Conservation (phyloP, 2,113 vertebrate genomes). For the Bos indicus region DNA sequence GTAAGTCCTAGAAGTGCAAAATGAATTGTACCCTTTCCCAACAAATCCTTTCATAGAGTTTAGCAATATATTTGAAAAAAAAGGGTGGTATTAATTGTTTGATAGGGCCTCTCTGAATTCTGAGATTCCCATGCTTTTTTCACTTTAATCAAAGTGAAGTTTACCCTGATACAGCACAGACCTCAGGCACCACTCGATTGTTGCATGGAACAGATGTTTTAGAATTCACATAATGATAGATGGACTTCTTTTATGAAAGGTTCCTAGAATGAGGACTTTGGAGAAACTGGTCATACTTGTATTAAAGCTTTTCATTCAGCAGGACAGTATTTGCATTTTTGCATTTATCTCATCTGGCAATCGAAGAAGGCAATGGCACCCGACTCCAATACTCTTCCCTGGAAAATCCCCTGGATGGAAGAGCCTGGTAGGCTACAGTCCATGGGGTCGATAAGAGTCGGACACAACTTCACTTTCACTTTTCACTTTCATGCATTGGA, state of each 20-base stretch:
- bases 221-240: conserved; percentile 69
- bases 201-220: conserved; percentile 67
- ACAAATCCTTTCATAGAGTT: neutral
- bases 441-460: too few species aligned
- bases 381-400: neutral
- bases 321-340: conserved; percentile 60
- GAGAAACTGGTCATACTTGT: conserved; percentile 54
- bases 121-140: neutral
- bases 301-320: conserved; percentile 63
- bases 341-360: conserved; percentile 31
- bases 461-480: too few species aligned
- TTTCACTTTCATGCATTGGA: too few species aligned
- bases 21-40: neutral
- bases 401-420: neutral
- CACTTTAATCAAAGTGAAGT: conserved; percentile 71
- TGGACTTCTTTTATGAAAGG: conserved; percentile 63
- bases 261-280: conserved; percentile 67
- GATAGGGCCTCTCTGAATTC: neutral
- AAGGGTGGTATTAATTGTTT: neutral
- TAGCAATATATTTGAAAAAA: neutral
- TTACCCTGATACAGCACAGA: conserved; percentile 35
- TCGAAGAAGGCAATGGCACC: neutral
- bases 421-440: too few species aligned
- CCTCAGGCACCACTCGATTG: conserved; percentile 48
- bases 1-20: neutral